phyloP scores from a whole-genome alignment of 2,888 invertebrate species.

The Ptycholaimellus sp. region DNA sequence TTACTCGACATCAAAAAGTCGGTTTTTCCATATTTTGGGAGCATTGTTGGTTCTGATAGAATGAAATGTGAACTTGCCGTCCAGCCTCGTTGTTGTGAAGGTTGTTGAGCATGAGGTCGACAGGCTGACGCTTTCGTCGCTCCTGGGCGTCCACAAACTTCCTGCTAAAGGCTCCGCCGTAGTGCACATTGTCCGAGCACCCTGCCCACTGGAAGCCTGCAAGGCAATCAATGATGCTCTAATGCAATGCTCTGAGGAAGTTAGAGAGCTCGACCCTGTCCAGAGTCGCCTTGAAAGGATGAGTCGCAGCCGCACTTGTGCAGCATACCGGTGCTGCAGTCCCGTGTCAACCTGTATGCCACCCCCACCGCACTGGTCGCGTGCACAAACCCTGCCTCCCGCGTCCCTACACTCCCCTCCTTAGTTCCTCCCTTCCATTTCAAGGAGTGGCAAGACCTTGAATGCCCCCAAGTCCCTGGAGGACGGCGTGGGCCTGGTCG shows the following conservation, averaged over 20 bases:
- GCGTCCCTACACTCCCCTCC: conserved; percentile 19
- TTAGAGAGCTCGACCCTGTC: neutral
- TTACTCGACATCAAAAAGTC: too few species aligned
- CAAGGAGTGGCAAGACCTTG: conserved; percentile 7
- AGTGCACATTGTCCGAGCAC: conserved; percentile 27
- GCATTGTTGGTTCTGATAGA: neutral
- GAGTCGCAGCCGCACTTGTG: conserved; percentile 32
- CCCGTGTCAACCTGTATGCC: conserved; percentile 30
- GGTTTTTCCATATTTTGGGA: neutral
- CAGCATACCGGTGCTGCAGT: conserved; percentile 29
- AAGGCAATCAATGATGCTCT: neutral
- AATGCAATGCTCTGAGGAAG: neutral
- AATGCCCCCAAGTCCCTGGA: conserved; percentile 29
- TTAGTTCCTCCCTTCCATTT: neutral
- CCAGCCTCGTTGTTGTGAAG: conserved; percentile 31
- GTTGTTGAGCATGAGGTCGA: conserved; percentile 26
- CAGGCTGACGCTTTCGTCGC: conserved; percentile 10
- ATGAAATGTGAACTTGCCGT: conserved; percentile 23
- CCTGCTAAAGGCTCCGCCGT: conserved; percentile 20
- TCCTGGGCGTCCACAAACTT: conserved; percentile 26
- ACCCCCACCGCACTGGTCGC: conserved; percentile 27
- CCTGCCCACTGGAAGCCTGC: conserved; percentile 23
- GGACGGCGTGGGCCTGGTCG: conserved; percentile 26
- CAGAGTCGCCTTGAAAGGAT: neutral
- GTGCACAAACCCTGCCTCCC: conserved; percentile 28